These are phyloP conservation scores for Hesperophylax magnus DNA, from an alignment of 1,140 invertebrate species.

Conservation along the genomic window DNA sequence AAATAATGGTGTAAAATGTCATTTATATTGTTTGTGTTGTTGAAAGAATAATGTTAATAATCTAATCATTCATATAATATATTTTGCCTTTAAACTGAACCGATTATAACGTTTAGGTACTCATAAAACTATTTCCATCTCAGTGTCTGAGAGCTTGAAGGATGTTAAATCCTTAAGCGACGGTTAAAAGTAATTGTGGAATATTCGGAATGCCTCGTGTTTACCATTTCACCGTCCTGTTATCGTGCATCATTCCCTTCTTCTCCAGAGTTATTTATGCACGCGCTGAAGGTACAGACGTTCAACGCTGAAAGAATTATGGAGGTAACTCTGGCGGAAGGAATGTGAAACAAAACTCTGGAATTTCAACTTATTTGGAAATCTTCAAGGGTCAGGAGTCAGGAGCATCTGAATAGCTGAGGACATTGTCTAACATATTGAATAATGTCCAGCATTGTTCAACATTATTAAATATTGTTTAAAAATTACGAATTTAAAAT, in stretches of 20 bases:
- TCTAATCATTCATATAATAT: too few relatives aligned
- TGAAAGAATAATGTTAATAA: too few relatives aligned
- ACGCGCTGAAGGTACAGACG: not conserved
- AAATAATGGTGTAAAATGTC: too few relatives aligned
- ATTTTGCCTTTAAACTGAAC: too few relatives aligned
- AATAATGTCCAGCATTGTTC: too few relatives aligned
- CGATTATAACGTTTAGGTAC: not conserved
- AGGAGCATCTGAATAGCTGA: too few relatives aligned
- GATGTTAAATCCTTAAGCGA: conserved; percentile 32
- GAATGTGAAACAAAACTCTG: not conserved
- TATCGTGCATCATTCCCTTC: conserved; percentile 30
- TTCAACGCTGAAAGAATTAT: not conserved
- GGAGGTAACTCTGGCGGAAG: not conserved
- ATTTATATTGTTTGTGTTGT: too few relatives aligned
- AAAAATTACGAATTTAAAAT: too few relatives aligned
- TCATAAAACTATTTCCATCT: conserved; percentile 6
- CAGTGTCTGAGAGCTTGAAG: not conserved
- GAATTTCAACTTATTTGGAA: too few relatives aligned
- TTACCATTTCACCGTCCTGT: conserved; percentile 31
- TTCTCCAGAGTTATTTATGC: conserved; percentile 14
- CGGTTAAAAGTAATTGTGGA: conserved; percentile 35
- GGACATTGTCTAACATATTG: too few relatives aligned
- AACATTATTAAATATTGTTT: too few relatives aligned
- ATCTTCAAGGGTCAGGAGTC: too few relatives aligned
- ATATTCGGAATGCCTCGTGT: conserved; percentile 17